Evolutionary conservation across 2,113 vertebrate species (phyloP).

Genomic region (Laticauda laticaudata): DNA sequence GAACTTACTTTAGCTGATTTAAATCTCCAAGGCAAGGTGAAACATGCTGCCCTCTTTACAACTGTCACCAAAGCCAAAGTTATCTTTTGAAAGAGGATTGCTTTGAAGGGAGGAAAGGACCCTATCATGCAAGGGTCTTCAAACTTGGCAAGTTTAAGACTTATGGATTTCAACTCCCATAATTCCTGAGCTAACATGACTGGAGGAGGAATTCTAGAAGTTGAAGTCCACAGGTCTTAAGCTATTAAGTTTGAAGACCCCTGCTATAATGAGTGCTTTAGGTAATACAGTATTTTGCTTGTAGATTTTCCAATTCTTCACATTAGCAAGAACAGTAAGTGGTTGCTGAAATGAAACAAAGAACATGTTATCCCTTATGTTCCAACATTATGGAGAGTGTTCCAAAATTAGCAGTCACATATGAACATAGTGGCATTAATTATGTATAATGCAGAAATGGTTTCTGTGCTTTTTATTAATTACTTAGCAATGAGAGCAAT

Average conservation of each 20-base stretch:
- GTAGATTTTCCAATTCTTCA: neutral
- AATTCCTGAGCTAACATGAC: too few relatives aligned
- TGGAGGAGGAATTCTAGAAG: too few relatives aligned
- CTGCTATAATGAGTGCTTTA: neutral
- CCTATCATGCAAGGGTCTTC: neutral
- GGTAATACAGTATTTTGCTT: neutral
- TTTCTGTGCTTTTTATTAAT: constrained; percentile 8
- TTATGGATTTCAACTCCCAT: too few relatives aligned
- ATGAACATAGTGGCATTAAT: constrained; percentile 17
- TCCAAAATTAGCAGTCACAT: constrained; percentile 24
- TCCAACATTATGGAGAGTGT: neutral
- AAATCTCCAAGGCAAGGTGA: neutral
- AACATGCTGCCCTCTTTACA: neutral
- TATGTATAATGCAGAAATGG: constrained; percentile 28
- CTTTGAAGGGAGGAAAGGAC: neutral
- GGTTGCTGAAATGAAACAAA: neutral
- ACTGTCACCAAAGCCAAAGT: neutral
- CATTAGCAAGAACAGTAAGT: neutral
- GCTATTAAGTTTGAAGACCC: too few relatives aligned
- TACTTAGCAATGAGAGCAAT: neutral
- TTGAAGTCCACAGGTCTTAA: too few relatives aligned
- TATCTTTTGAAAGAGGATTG: neutral
- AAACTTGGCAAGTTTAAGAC: too few relatives aligned
- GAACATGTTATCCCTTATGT: neutral
- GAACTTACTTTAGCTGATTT: neutral